Conservation (phyloP, 1,140 invertebrate species). For the Calycopis cecrops region DNA sequence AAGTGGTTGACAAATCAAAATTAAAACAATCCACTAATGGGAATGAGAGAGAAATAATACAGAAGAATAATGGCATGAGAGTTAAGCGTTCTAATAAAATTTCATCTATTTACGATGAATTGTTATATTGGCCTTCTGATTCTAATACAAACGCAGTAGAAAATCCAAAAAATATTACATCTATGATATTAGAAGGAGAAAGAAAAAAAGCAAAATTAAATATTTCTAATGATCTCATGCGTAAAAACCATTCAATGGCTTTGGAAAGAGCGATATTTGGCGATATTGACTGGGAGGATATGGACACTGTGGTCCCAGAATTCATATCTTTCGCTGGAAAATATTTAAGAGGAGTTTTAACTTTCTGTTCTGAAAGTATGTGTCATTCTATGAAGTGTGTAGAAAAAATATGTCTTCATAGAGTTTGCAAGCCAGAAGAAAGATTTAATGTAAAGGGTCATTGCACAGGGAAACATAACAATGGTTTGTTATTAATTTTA, state of each 20-base stretch:
- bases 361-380: constrained; percentile 53
- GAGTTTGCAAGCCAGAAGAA: constrained; percentile 47
- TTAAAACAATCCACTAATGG: constrained; percentile 15
- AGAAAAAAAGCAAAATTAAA: constrained; percentile 48
- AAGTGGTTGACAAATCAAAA: constrained; percentile 37
- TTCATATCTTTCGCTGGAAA: constrained; percentile 62
- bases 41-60: too few species aligned
- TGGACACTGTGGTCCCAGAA: constrained; percentile 47
- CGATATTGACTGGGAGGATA: constrained; percentile 55
- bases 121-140: constrained; percentile 53
- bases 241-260: constrained; percentile 39
- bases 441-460: constrained; percentile 55
- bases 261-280: constrained; percentile 57
- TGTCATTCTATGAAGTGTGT: constrained; percentile 64
- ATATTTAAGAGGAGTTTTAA: constrained; percentile 55
- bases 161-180: constrained; percentile 43
- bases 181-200: constrained; percentile 44
- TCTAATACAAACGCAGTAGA: constrained; percentile 22
- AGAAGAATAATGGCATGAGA: too few species aligned
- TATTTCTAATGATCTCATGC: constrained; percentile 41
- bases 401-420: constrained; percentile 50
- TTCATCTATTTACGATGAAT: constrained; percentile 15
- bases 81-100: too few species aligned
- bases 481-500: constrained; percentile 36
- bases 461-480: constrained; percentile 45